Conservation (phyloP, 2,888 invertebrate species). For the Eupithecia subumbrata region DNA sequence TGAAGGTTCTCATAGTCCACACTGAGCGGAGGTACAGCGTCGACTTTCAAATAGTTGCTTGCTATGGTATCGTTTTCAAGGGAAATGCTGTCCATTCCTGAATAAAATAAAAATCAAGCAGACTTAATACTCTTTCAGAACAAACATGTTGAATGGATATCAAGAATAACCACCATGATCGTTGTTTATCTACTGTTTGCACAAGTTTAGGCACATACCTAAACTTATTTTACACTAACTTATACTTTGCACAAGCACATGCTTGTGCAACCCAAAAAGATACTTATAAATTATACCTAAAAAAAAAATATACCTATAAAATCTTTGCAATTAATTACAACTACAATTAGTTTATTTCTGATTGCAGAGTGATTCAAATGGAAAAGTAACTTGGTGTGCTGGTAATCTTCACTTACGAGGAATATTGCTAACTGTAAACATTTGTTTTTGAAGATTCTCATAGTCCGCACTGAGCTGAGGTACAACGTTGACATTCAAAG, state of each 20-base stretch:
- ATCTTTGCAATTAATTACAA: not conserved
- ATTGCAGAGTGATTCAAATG: not conserved
- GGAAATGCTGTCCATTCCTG: constrained; percentile 3
- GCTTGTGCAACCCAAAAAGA: not conserved
- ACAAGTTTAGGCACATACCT: not conserved
- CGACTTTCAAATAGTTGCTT: constrained; percentile 25
- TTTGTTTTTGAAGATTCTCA: constrained; percentile 32
- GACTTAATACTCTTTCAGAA: not conserved
- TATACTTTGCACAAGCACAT: too few species aligned
- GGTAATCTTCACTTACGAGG: constrained; percentile 24
- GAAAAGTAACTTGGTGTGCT: not conserved
- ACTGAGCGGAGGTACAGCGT: constrained; percentile 17
- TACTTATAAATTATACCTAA: too few species aligned
- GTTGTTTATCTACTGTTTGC: not conserved
- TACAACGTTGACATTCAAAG: constrained; percentile 20
- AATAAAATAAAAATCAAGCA: not conserved
- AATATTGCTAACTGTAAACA: constrained; percentile 32
- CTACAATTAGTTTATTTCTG: not conserved
- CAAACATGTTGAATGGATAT: not conserved
- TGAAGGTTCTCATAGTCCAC: constrained; percentile 25
- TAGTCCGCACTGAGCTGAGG: constrained; percentile 13
- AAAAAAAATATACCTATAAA: not conserved
- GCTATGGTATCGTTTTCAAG: constrained; percentile 34
- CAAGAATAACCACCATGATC: not conserved
- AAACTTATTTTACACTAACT: too few species aligned